phyloP scores from a whole-genome alignment of 2,888 invertebrate species.

The Trissoscelio sp. region DNA sequence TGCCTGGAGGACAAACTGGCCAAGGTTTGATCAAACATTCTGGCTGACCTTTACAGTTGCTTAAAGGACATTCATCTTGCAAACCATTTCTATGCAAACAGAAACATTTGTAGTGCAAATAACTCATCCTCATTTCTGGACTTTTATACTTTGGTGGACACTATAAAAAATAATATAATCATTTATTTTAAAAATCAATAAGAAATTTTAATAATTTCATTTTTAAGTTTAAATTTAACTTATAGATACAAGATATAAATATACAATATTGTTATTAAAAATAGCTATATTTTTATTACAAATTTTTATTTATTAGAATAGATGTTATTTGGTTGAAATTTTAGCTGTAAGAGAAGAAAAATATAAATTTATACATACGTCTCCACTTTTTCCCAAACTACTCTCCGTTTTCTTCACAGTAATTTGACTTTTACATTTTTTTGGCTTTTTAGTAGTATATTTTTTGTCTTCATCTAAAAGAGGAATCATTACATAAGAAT shows the following conservation, averaged over 20 bases:
- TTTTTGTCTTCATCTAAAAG: slow-evolving; percentile 4
- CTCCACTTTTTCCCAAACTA: background rate
- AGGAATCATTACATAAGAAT: background rate
- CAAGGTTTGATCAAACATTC: slow-evolving; percentile 68
- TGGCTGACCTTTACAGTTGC: slow-evolving; percentile 80
- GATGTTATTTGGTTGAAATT: no score
- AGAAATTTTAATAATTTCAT: background rate
- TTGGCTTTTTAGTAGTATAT: slow-evolving; percentile 6
- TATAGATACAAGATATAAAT: no score
- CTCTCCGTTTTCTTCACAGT: background rate
- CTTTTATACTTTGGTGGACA: slow-evolving; percentile 33
- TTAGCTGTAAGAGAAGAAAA: background rate
- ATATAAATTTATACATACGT: background rate
- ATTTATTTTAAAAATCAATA: background rate
- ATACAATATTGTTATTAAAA: no score
- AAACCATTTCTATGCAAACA: slow-evolving; percentile 86
- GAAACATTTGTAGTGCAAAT: slow-evolving; percentile 85
- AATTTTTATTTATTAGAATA: no score
- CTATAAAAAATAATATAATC: slow-evolving; percentile 15
- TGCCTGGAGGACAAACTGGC: slow-evolving; percentile 69
- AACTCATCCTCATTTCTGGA: slow-evolving; percentile 84
- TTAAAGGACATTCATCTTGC: slow-evolving; percentile 86
- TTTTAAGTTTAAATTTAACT: background rate
- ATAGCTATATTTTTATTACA: no score
- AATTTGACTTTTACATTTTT: slow-evolving; percentile 25